phyloP scores from a whole-genome alignment of 2,113 vertebrate species.

The Dasyurus viverrinus region DNA sequence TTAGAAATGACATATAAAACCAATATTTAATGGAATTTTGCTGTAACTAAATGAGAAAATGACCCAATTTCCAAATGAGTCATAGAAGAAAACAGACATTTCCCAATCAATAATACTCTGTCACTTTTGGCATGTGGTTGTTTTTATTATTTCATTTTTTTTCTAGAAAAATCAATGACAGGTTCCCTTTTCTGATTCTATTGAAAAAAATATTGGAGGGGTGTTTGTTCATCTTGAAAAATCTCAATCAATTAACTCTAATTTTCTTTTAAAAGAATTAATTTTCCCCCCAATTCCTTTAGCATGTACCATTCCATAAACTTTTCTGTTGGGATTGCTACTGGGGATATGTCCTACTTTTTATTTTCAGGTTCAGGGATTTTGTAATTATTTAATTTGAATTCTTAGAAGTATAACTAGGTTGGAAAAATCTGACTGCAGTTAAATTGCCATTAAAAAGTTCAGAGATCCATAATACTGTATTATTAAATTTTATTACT shows the following conservation, averaged over 20 bases:
- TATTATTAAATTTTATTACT: constrained; percentile 31
- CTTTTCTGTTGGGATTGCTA: constrained; percentile 26
- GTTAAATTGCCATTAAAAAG: constrained; percentile 31
- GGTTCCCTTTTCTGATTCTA: neutral
- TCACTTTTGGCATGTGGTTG: no score
- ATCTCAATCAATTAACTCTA: neutral
- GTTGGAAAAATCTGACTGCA: constrained; percentile 31
- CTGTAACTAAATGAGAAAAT: no score
- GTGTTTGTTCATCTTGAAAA: neutral
- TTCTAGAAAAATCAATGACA: neutral
- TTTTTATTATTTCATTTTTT: neutral
- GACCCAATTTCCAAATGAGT: no score
- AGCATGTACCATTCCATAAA: neutral
- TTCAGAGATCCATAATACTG: neutral
- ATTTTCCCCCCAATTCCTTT: constrained; percentile 32
- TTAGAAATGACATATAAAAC: no score
- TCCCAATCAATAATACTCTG: no score
- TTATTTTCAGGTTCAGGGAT: constrained; percentile 41
- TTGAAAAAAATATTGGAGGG: neutral
- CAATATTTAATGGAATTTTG: no score
- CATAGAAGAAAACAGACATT: no score
- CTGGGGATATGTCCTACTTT: constrained; percentile 37
- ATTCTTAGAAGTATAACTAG: constrained; percentile 20
- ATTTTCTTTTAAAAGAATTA: neutral
- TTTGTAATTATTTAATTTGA: constrained; percentile 26